Base-by-base conservation (phyloP, 2,888 invertebrate genomes). In the Amiota communis region DNA sequence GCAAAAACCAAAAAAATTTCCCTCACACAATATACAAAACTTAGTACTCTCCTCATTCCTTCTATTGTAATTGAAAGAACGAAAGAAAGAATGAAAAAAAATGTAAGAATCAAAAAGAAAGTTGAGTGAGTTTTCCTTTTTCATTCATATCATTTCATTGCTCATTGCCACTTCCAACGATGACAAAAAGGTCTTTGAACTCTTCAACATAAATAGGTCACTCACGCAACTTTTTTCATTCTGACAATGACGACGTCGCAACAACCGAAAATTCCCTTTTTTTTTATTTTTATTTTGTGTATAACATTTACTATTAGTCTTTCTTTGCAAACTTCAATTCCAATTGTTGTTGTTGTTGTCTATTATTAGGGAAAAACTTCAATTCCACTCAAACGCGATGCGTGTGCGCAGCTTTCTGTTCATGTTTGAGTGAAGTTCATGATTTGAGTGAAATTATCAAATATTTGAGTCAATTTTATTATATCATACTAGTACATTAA, bases 201-300 rank as follows among this genome's bases (percentile, higher is more conserved):
- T 87, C 83, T 74, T 78, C 75, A 75, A 78, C 79, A 69, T 79
- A 83, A 88, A 86, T 87, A 86, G 87, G 87, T 87, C 88, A 87
- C 80, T 87, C 88, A 87, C 80, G 79, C 77, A 79, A 79, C 72
- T 76, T 73, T 74, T 36, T 36, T 36, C 36, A 36, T 36, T 36
- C 36, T 36, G 36, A 6, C 36, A 6, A 36, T 36, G 36, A 36
- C 36, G 36, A 36, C 2, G 36, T 36, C 36, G 36, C 36, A 53
- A 15, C 53, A 53, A 53, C 53, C n/a, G 9, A 23, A 68, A 68
- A 51, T 53, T 51, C 51, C 67, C 49, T 65, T 47, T 65, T 47
- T 65, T 53, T 53, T 36, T 36, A 36, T 36, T 36, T 36, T 36
- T 36, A 36, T 36, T 36, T 36, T 36, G 36, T 36, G 36, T 36